phyloP scores from a whole-genome alignment of 2,797 vertebrate species.

The Allochrocebus solatus region DNA sequence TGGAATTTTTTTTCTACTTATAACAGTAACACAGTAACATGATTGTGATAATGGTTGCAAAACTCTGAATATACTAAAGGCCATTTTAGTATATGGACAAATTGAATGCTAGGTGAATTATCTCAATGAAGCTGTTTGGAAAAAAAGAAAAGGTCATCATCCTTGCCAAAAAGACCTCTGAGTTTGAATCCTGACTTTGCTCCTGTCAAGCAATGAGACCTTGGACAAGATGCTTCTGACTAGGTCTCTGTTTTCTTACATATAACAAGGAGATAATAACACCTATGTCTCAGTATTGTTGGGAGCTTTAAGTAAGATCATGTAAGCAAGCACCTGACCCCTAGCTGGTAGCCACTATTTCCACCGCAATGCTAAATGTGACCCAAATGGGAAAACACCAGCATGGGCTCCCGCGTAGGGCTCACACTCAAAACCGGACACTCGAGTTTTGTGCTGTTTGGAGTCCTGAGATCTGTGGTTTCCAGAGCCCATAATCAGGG shows the following conservation, averaged over 20 bases:
- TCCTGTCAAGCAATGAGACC: neutral
- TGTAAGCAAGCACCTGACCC: accelerated
- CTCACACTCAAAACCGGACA: neutral
- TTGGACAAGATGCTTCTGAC: neutral
- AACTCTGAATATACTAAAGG: neutral
- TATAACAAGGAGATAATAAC: neutral
- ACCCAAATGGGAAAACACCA: accelerated
- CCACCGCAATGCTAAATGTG: accelerated
- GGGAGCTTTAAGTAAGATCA: neutral
- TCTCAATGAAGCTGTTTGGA: neutral
- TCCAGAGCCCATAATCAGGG: neutral
- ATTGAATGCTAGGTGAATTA: neutral
- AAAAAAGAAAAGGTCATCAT: too few relatives aligned
- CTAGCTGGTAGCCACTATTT: too few relatives aligned
- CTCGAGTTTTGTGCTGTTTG: accelerated
- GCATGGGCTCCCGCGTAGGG: accelerated
- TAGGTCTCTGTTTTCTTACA: neutral
- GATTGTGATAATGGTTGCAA: neutral
- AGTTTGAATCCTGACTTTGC: neutral
- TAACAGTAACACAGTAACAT: neutral
- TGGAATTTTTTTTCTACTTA: neutral
- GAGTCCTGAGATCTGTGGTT: neutral
- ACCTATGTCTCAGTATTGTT: neutral
- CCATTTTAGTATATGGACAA: too few relatives aligned
- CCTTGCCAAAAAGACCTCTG: neutral